Evolutionary conservation across 1,140 invertebrate genomes (phyloP).

Genomic region (Caerostris darwini): DNA sequence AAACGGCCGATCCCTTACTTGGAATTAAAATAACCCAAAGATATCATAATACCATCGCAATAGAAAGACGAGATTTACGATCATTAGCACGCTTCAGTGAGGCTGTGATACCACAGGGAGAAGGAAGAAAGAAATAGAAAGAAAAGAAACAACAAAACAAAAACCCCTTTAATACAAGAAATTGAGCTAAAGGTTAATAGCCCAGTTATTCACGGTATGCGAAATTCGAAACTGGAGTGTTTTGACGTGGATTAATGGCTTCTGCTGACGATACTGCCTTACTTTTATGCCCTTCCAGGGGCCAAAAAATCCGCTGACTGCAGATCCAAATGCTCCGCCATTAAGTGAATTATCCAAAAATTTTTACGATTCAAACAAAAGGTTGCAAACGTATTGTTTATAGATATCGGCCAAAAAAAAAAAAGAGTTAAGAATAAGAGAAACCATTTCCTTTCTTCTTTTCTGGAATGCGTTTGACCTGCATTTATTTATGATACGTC

Average conservation of each 20-base stretch:
- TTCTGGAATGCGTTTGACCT: slow-evolving; percentile 25
- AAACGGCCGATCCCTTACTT: background rate
- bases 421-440: too few species aligned
- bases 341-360: slow-evolving; percentile 45
- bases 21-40: background rate
- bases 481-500: slow-evolving; percentile 35
- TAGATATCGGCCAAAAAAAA: background rate
- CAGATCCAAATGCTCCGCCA: background rate
- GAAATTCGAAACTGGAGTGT: slow-evolving; percentile 17
- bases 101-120: background rate
- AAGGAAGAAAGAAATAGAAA: background rate
- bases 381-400: slow-evolving; percentile 32
- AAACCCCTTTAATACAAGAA: background rate
- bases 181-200: slow-evolving; percentile 36
- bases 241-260: slow-evolving; percentile 33
- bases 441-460: background rate
- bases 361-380: slow-evolving; percentile 53
- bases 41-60: background rate
- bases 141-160: too few species aligned
- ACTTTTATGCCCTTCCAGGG: slow-evolving; percentile 15
- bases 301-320: slow-evolving; percentile 8
- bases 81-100: background rate
- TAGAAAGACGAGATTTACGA: background rate
- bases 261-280: background rate
- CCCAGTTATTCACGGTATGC: slow-evolving; percentile 35